Conservation (phyloP, 2,113 vertebrate genomes). For the Notechis scutatus region DNA sequence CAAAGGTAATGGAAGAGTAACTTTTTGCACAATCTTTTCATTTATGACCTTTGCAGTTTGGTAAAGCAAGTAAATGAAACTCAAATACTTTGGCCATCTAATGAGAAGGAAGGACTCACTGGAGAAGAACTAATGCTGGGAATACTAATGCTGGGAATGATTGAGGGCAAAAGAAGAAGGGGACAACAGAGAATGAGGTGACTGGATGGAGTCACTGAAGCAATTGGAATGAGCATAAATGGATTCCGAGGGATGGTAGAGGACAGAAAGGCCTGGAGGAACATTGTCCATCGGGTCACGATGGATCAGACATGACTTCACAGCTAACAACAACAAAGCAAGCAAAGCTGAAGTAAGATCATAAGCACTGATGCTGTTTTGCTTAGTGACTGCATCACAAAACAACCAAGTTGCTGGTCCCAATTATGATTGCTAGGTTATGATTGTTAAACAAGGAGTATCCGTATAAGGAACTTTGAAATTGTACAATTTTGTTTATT, state of each 20-base stretch:
- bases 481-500: neutral
- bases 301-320: too few species aligned
- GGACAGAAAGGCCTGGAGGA: too few species aligned
- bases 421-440: neutral
- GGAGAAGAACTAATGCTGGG: too few species aligned
- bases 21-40: neutral
- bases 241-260: too few species aligned
- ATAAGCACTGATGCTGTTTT: neutral
- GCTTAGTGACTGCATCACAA: neutral
- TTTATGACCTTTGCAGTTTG: neutral
- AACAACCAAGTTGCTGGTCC: neutral
- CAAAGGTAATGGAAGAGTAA: neutral
- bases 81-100: too few species aligned
- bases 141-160: too few species aligned
- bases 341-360: neutral
- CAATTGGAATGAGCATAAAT: too few species aligned
- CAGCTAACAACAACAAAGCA: neutral
- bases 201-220: too few species aligned
- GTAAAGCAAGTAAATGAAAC: neutral
- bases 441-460: neutral
- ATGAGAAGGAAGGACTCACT: too few species aligned
- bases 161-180: too few species aligned
- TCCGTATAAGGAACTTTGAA: neutral
- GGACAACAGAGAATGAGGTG: too few species aligned
- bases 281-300: too few species aligned